Evolutionary conservation across 2,888 invertebrate species (phyloP), one percentile per base, ranked within the genome.

Genomic region (Orthosia incerta): DNA sequence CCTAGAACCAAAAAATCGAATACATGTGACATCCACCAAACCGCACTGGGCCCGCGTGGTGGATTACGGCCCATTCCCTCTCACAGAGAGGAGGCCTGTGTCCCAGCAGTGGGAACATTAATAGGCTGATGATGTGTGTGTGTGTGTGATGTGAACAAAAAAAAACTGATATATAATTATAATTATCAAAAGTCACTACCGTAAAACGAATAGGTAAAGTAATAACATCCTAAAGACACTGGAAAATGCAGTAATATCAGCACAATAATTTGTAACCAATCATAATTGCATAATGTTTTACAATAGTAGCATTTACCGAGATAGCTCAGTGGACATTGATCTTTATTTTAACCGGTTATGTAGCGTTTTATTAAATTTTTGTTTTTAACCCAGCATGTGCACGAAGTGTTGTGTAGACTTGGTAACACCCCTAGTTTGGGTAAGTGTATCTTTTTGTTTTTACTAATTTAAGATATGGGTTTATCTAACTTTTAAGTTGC

Each of bases 381-480:
- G 75, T 86, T 72, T 65, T 72, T 82, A 79, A 82, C 67, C 62
- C 60, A 80, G 90, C 87, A 89, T 88, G 86, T 82, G 86, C 87
- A 86, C 87, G 87, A 69, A 88, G 87, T 88, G 87, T 85, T 89
- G 84, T 86, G 83, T 86, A 86, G 85, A 80, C 71, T 77, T 85
- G 64, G 72, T 80, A 77, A 76, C 71, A 83, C 79, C 60, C 56
- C 70, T 83, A 79, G 76, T 82, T 64, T 66, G 60, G 87, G 88
- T 89, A 87, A 88, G 87, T 89, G 67, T 82, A 60, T 23, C 76
- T 86, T 87, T 73, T 64, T 69, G 23, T 79, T 71, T 80, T 71
- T 65, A 84, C 80, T 79, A 80, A 82, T 63, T 62, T 64, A 50
- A 65, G 20, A 39, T 64, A 56, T 55, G 73, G 82, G 78, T 39